A percentile compares a stretch with the other conserved stretches of the same genome.
phyloP scores from a whole-genome alignment of 1,140 invertebrate genomes.

The Latrodectus geometricus region DNA sequence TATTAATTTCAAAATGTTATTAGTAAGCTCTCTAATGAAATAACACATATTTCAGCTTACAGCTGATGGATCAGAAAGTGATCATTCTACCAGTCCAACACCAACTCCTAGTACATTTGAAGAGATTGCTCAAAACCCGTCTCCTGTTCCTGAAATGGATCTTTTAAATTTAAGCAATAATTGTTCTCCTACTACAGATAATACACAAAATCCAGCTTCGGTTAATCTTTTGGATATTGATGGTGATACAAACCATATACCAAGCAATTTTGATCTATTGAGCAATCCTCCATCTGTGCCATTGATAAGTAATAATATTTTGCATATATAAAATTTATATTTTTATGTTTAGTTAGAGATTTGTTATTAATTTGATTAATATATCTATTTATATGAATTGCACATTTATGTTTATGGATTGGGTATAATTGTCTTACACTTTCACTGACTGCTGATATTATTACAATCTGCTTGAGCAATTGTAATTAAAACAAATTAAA shows the following conservation, averaged over 20 bases:
- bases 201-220: background rate
- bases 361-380: background rate
- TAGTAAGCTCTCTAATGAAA: too few species aligned
- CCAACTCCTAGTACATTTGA: conserved; percentile 41
- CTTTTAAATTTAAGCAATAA: conserved; percentile 49
- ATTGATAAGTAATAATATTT: conserved; percentile 20
- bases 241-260: conserved; percentile 20
- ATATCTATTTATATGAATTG: too few species aligned
- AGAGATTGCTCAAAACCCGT: conserved; percentile 5
- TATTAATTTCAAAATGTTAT: too few species aligned
- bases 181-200: background rate
- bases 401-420: too few species aligned
- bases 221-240: conserved; percentile 54
- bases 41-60: conserved; percentile 20
- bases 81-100: conserved; percentile 50
- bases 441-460: too few species aligned
- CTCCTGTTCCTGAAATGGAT: conserved; percentile 51
- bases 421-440: too few species aligned
- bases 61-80: conserved; percentile 40
- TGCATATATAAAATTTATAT: background rate
- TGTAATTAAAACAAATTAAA: too few species aligned
- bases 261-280: conserved; percentile 61
- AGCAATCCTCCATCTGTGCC: conserved; percentile 51
- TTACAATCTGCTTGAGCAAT: too few species aligned
- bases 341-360: too few species aligned